Conservation (phyloP, 1,140 invertebrate genomes). For the Caerostris extrusa region DNA sequence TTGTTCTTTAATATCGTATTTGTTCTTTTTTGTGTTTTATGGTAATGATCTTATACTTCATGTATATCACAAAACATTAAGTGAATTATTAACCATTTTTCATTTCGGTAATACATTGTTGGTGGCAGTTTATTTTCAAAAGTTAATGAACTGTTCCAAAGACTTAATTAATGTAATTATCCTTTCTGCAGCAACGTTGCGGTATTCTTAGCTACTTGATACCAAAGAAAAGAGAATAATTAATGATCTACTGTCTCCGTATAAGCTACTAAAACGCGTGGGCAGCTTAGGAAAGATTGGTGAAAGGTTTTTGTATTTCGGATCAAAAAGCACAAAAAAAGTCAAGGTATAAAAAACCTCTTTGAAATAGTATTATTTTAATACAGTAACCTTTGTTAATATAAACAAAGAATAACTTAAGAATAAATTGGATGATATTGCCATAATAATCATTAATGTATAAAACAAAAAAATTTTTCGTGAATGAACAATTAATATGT, state of each 20-base stretch:
- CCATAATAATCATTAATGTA: too few species aligned
- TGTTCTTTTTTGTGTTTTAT: neutral
- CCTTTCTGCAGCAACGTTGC: neutral
- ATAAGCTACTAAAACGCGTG: neutral
- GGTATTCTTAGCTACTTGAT: neutral
- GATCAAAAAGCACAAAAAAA: neutral
- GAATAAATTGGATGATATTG: too few species aligned
- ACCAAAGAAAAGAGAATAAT: neutral
- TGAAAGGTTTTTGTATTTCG: slow-evolving; percentile 2
- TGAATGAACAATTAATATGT: too few species aligned
- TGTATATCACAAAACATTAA: neutral
- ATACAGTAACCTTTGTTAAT: neutral
- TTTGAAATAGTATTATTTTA: neutral
- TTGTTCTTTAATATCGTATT: neutral
- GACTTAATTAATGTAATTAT: slow-evolving; percentile 21
- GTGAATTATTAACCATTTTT: neutral
- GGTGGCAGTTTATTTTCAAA: neutral
- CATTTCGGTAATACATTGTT: neutral
- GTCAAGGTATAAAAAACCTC: neutral
- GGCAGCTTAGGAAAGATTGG: slow-evolving; percentile 3
- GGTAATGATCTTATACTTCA: neutral
- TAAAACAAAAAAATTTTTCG: too few species aligned
- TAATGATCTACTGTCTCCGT: neutral
- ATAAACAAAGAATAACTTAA: too few species aligned
- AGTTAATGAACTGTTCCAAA: neutral